Percentiles rank a stretch among this genome's conserved stretches.
These are phyloP conservation scores for Phycodurus eques DNA, from an alignment of 2,113 vertebrate genomes.

Conservation along the genomic window DNA sequence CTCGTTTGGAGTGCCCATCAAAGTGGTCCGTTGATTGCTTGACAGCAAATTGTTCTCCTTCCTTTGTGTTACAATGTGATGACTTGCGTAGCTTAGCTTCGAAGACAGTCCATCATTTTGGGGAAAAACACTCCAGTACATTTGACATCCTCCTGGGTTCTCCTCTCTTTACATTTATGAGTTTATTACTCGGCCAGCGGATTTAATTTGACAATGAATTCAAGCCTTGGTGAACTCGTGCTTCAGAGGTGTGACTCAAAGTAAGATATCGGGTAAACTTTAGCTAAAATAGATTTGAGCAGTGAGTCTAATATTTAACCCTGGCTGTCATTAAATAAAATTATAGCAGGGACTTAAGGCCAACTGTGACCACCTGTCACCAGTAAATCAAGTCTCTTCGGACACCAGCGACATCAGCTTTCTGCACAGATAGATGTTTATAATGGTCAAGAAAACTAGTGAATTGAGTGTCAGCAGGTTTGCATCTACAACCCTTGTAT, in stretches of 20 bases:
- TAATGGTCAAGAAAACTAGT: not conserved
- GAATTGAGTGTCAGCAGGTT: not conserved
- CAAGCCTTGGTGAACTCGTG: conserved; percentile 10
- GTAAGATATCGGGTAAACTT: conserved; percentile 36
- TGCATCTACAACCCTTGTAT: not conserved
- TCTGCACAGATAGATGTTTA: conserved; percentile 1
- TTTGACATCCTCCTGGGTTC: not conserved
- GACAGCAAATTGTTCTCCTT: not conserved
- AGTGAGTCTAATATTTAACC: conserved; percentile 31
- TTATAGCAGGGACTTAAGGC: conserved; percentile 34
- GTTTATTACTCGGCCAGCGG: conserved; percentile 3
- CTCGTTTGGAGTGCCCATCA: not conserved
- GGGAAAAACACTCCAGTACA: not conserved
- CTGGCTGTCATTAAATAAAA: conserved; percentile 51
- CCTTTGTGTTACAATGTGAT: not conserved
- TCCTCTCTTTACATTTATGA: not conserved
- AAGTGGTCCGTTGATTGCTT: not conserved
- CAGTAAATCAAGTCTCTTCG: conserved; percentile 58
- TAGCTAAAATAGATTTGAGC: conserved; percentile 40
- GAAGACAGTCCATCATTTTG: not conserved
- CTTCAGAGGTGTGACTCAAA: conserved; percentile 18
- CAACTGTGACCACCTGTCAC: conserved; percentile 40
- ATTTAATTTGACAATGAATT: conserved; percentile 9
- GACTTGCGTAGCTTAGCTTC: not conserved
- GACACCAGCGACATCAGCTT: conserved; percentile 10